Evolutionary conservation across 1,140 invertebrate species (phyloP).

Genomic region (Daktulosphaira vitifoliae): DNA sequence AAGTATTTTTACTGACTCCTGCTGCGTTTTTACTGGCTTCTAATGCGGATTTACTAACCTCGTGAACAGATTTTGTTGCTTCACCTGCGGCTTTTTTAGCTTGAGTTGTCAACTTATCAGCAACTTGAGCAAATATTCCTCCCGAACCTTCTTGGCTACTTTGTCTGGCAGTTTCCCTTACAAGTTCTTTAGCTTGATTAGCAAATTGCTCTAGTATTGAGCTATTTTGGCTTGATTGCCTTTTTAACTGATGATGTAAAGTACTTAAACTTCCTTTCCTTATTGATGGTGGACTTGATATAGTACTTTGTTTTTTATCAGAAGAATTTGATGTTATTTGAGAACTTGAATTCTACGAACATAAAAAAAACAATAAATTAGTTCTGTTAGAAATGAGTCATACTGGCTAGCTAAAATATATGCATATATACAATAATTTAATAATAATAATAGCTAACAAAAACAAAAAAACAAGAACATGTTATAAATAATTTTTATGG

Average conservation of each 20-base stretch:
- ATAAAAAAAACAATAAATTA: too few relatives aligned
- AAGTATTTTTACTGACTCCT: conserved; percentile 75
- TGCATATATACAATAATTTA: too few relatives aligned
- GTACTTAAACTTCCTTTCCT: conserved; percentile 37
- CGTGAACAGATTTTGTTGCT: conserved; percentile 69
- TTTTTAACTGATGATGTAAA: conserved; percentile 48
- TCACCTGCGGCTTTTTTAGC: conserved; percentile 82
- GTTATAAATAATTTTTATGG: too few relatives aligned
- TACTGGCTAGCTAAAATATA: too few relatives aligned
- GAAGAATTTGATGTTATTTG: not conserved
- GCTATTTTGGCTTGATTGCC: conserved; percentile 63
- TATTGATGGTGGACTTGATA: not conserved
- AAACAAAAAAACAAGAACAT: too few relatives aligned
- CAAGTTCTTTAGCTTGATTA: conserved; percentile 70
- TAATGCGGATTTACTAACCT: conserved; percentile 69
- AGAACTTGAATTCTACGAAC: too few relatives aligned
- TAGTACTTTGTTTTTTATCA: conserved; percentile 1
- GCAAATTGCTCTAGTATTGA: conserved; percentile 59
- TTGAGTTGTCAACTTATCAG: conserved; percentile 73
- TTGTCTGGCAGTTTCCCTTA: conserved; percentile 73
- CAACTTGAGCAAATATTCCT: conserved; percentile 70
- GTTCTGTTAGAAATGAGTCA: too few relatives aligned
- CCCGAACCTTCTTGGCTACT: conserved; percentile 69
- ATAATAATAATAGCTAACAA: too few relatives aligned
- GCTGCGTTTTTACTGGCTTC: conserved; percentile 80